These are phyloP conservation scores for Reticulitermes lucifugus DNA, from an alignment of 2,888 invertebrate genomes.

Conservation along the genomic window DNA sequence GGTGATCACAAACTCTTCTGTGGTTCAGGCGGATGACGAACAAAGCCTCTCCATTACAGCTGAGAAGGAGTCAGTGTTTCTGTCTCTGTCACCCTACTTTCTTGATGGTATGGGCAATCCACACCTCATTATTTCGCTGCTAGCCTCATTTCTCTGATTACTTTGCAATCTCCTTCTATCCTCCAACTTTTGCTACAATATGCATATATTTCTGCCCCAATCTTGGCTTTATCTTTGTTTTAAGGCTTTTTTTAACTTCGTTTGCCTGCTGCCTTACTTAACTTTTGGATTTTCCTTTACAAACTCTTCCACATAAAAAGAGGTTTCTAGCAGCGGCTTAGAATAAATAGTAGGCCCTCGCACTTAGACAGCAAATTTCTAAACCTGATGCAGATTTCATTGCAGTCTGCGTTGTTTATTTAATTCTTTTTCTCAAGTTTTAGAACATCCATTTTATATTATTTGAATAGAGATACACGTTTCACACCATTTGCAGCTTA, in stretches of 20 bases:
- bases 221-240: neutral
- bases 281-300: neutral
- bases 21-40: neutral
- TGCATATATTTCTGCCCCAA: neutral
- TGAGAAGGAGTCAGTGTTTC: neutral
- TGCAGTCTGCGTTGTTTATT: too few species aligned
- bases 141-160: neutral
- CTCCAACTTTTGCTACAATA: neutral
- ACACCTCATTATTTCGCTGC: conserved; percentile 5
- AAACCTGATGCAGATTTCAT: too few species aligned
- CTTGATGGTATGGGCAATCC: neutral
- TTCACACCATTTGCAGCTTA: too few species aligned
- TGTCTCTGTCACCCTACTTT: neutral
- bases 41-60: neutral
- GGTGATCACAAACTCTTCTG: too few species aligned
- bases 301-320: neutral
- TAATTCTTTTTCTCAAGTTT: too few species aligned
- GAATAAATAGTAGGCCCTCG: too few species aligned
- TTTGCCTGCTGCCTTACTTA: neutral
- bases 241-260: neutral
- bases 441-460: too few species aligned
- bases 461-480: too few species aligned
- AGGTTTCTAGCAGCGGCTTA: neutral
- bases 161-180: neutral
- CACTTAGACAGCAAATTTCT: too few species aligned